Base-by-base conservation (phyloP, 92 coral and sea anemone genomes). In the Plumapathes pennacea region DNA sequence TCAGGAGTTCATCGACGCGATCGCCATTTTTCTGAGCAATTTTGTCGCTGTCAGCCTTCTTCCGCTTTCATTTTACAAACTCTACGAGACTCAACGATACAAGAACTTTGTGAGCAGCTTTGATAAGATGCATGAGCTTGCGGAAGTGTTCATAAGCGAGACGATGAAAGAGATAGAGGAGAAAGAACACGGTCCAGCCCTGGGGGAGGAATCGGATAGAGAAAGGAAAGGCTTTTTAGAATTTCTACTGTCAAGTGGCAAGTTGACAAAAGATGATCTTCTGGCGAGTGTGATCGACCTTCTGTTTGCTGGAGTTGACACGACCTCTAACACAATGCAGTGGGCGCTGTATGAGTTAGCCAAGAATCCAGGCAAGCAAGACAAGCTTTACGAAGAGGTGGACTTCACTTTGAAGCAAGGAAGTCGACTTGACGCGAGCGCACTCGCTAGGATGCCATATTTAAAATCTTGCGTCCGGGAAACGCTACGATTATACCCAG, bases 281-380 rank as follows among this genome's bases (percentile, higher is more conserved):
- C 46, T 74, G 28, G 84, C 76, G 13, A 80, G 77, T 13, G 57
- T 85, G 38, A 75, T 75, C 21, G 94, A 85, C 43, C 65, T 85
- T 36, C 39, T 85, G 51, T 69, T 80, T 44, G 94, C 77, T 23
- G 94, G 94, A 25, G 88, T 85, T 0, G 94, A 81, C 59, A 85
- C 94, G 13, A 85, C 88, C 1, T 85, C 94, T 22, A 85, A 63
- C 54, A 81, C 94, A 22, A 80, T 81, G 83, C 94, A 85, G 32
- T 80, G 94, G 88, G 50, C 77, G 13, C 68, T 85, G 28, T 85
- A 85, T 23, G 46, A 68, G 84, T 64, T 81, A 80, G 88, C 88
- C 13, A 85, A 75, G 38, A 64, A 85, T 41, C 85, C 79, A 23
- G 59, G 43, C 32, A 81, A 81, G 46, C 94, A 85, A 58, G 85